Evolutionary conservation across 2,888 invertebrate species (phyloP).

Genomic region (Branchinecta sandiegonensis): DNA sequence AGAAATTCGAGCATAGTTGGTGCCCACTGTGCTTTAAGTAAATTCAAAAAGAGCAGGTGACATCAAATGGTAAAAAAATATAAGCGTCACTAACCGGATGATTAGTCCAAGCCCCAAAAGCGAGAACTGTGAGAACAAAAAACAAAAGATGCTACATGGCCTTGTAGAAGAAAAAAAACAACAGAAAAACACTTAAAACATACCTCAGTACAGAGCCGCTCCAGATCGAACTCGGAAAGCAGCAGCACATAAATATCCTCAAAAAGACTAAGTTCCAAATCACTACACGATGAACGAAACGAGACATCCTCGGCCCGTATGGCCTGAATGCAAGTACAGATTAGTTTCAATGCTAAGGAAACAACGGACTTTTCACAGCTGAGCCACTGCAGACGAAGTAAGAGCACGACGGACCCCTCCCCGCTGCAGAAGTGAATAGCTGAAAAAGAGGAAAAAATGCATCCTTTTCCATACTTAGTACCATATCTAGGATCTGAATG

Average conservation of each 20-base stretch:
- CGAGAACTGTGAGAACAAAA: too few relatives aligned
- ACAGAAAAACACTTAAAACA: not conserved
- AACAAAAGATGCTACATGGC: not conserved
- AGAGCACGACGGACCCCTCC: not conserved
- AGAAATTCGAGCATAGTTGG: too few relatives aligned
- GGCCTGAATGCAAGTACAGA: not conserved
- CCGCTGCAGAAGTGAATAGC: not conserved
- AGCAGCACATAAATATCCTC: slow-evolving; percentile 1
- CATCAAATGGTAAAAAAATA: too few relatives aligned
- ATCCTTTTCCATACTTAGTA: not conserved
- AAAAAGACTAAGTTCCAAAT: slow-evolving; percentile 4
- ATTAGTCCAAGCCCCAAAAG: too few relatives aligned
- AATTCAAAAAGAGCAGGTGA: too few relatives aligned
- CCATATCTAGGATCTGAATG: not conserved
- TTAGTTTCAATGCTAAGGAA: not conserved
- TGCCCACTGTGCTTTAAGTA: too few relatives aligned
- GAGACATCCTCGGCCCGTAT: not conserved
- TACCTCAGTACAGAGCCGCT: not conserved
- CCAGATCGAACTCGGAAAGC: slow-evolving; percentile 1
- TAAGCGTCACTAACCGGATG: too few relatives aligned
- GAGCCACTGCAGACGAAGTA: not conserved
- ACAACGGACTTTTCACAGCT: not conserved
- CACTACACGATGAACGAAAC: not conserved
- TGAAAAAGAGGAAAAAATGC: not conserved
- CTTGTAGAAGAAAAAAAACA: not conserved